phyloP scores from a whole-genome alignment of 1,140 invertebrate species.

The Holcopasites calliopsidis region DNA sequence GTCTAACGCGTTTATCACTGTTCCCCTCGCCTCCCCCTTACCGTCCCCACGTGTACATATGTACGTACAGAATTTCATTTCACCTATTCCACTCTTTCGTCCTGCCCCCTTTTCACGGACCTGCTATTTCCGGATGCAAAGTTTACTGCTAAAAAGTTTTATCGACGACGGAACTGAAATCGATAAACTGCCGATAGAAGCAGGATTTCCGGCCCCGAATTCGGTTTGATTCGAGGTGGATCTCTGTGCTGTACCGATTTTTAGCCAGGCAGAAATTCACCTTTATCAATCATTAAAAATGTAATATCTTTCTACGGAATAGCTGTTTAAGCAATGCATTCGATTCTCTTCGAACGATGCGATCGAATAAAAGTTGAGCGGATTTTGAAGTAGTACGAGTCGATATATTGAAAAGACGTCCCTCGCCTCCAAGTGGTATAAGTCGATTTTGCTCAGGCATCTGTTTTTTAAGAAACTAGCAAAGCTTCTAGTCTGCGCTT shows the following conservation, averaged over 20 bases:
- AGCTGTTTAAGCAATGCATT: too few relatives aligned
- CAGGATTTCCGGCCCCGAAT: neutral
- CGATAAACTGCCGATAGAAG: slow-evolving; percentile 6
- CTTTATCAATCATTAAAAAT: too few relatives aligned
- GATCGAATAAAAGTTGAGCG: too few relatives aligned
- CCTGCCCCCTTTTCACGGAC: neutral
- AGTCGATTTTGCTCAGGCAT: too few relatives aligned
- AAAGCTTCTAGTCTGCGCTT: too few relatives aligned
- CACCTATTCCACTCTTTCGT: neutral
- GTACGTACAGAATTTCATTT: slow-evolving; percentile 3
- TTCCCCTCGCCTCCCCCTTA: neutral
- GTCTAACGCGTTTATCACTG: slow-evolving; percentile 18
- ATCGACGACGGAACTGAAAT: neutral
- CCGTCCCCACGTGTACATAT: neutral
- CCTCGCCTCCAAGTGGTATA: too few relatives aligned
- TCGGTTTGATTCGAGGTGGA: neutral
- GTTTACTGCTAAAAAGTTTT: slow-evolving; percentile 31
- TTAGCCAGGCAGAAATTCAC: too few relatives aligned
- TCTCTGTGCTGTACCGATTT: neutral
- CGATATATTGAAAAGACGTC: too few relatives aligned
- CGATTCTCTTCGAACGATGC: too few relatives aligned
- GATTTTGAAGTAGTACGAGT: too few relatives aligned
- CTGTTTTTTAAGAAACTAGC: too few relatives aligned
- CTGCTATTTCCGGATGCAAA: neutral
- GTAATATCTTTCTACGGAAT: too few relatives aligned